Evolutionary conservation across 2,797 vertebrate species (phyloP).

Genomic region (Carduelis carduelis): DNA sequence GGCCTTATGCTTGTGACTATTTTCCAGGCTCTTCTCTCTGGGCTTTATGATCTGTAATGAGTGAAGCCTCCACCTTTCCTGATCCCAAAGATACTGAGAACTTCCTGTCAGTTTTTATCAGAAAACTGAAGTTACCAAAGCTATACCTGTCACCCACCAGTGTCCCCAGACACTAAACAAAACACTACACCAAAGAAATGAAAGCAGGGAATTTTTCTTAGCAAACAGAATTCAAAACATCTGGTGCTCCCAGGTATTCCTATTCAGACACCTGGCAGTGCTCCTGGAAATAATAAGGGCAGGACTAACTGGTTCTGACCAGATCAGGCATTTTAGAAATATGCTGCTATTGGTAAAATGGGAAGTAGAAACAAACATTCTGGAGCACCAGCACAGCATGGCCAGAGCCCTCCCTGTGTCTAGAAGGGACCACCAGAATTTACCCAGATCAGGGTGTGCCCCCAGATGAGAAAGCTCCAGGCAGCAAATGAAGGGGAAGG

Average conservation of each 20-base stretch:
- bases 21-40: background rate
- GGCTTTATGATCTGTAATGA: background rate
- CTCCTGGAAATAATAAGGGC: background rate
- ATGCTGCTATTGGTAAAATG: background rate
- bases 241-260: background rate
- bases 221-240: background rate
- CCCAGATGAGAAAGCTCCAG: background rate
- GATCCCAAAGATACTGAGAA: background rate
- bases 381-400: fast-evolving
- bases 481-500: background rate
- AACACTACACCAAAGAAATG: background rate
- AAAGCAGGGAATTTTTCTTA: background rate
- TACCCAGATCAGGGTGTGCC: background rate
- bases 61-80: background rate
- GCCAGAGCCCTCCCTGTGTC: background rate
- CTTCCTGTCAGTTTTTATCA: background rate
- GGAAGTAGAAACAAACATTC: background rate
- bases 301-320: background rate
- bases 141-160: background rate
- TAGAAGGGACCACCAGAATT: background rate
- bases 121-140: background rate
- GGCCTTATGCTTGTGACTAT: fast-evolving
- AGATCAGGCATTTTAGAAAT: background rate
- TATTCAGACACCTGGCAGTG: background rate
- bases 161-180: background rate